phyloP scores from a whole-genome alignment of 2,797 vertebrate genomes.

The Silurus aristotelis region DNA sequence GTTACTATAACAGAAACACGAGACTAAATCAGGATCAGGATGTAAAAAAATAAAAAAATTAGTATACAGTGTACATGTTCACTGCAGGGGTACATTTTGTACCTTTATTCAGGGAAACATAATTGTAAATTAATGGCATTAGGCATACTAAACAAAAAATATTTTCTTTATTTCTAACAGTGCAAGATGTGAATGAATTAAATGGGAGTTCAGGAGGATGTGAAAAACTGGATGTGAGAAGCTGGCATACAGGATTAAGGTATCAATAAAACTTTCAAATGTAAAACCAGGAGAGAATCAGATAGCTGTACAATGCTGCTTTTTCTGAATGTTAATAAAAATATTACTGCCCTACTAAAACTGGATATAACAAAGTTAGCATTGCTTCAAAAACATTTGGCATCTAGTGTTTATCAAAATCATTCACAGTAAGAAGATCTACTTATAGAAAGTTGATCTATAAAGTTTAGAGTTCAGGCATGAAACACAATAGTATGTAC shows the following conservation, averaged over 20 bases:
- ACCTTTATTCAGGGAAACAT: background rate
- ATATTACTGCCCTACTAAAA: background rate
- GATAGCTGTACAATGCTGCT: background rate
- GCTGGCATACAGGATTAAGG: background rate
- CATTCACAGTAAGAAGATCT: background rate
- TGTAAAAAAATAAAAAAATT: background rate
- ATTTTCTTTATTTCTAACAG: background rate
- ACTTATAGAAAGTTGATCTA: background rate
- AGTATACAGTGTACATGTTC: no score
- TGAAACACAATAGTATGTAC: background rate
- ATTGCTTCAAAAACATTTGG: background rate
- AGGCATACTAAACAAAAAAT: background rate
- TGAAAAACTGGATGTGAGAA: background rate
- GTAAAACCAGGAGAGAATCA: background rate
- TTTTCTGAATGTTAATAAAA: background rate
- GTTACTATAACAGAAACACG: background rate
- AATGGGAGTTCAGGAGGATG: background rate
- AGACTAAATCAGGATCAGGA: background rate
- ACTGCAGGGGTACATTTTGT: background rate
- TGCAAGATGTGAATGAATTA: background rate
- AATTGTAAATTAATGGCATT: background rate
- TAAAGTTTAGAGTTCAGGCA: background rate
- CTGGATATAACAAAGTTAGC: background rate
- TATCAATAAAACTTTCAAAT: background rate
- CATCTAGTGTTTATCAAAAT: background rate